Evolutionary conservation across 2,888 invertebrate species (phyloP).

Genomic region (Orthosia gothica): DNA sequence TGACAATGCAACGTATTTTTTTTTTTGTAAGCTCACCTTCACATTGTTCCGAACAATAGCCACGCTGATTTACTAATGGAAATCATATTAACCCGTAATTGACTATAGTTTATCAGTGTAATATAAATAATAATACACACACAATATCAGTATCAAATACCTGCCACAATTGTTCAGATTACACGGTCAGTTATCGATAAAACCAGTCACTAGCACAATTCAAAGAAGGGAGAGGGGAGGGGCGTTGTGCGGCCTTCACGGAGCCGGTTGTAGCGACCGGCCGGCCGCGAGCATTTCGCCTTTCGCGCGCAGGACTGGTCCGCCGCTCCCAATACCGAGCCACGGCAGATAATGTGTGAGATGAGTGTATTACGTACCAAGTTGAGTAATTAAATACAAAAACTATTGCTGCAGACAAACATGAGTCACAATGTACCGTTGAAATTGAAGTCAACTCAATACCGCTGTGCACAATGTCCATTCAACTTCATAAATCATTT

Average conservation of each 20-base stretch:
- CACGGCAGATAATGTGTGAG: conserved; percentile 67
- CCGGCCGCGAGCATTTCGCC: conserved; percentile 89
- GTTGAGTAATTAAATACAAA: conserved; percentile 66
- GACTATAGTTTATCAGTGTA: conserved; percentile 15
- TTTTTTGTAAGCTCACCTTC: conserved; percentile 54
- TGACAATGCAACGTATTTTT: conserved; percentile 52
- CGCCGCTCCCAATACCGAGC: conserved; percentile 81
- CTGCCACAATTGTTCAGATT: conserved; percentile 60
- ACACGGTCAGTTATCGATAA: conserved; percentile 81
- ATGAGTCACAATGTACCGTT: conserved; percentile 65
- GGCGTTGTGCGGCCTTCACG: conserved; percentile 88
- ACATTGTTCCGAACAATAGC: conserved; percentile 47
- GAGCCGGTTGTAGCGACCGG: conserved; percentile 89
- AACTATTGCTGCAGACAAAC: conserved; percentile 53
- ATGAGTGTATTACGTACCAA: conserved; percentile 68
- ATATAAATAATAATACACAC: conserved; percentile 28
- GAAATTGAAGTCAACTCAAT: conserved; percentile 56
- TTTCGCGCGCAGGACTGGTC: conserved; percentile 88
- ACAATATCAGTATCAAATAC: conserved; percentile 51
- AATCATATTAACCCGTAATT: conserved; percentile 11
- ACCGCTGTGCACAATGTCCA: conserved; percentile 39
- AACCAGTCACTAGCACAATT: conserved; percentile 78
- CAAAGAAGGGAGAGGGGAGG: conserved; percentile 79
- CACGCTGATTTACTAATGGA: conserved; percentile 35
- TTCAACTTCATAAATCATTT: conserved; percentile 56